A percentile compares a stretch with the other conserved stretches of the same genome.
Evolutionary conservation across 2,113 vertebrate species (phyloP).

Genomic region (Orycteropus afer): DNA sequence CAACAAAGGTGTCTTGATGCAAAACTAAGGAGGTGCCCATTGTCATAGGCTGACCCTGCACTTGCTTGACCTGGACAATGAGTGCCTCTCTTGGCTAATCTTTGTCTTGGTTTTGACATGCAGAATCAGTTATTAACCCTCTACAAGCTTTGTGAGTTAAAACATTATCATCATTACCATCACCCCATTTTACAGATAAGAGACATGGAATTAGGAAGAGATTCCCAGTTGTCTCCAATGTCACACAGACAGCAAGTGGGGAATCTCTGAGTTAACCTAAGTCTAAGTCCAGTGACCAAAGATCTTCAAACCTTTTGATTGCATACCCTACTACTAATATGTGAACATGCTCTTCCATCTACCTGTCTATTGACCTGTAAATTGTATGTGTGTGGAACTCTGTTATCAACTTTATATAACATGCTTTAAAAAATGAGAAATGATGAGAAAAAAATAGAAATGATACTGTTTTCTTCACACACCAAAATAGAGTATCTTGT

Average conservation of each 20-base stretch:
- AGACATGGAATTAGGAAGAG: neutral
- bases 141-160: neutral
- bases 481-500: neutral
- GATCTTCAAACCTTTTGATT: neutral
- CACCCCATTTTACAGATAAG: neutral
- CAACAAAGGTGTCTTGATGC: fast-evolving
- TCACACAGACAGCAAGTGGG: fast-evolving
- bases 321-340: neutral
- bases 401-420: neutral
- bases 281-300: neutral
- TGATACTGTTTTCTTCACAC: neutral
- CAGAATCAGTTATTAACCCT: neutral
- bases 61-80: fast-evolving
- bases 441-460: neutral
- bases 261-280: too few species aligned
- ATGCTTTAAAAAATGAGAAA: neutral
- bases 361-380: neutral
- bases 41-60: fast-evolving
- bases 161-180: neutral
- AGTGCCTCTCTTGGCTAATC: fast-evolving
- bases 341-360: neutral
- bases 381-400: too few species aligned
- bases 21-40: neutral
- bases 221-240: neutral
- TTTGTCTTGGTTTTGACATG: fast-evolving